Percentiles rank a stretch among this genome's conserved stretches.
Evolutionary conservation across 2,113 vertebrate genomes (phyloP).

Genomic region (Sylvilagus bachmani): DNA sequence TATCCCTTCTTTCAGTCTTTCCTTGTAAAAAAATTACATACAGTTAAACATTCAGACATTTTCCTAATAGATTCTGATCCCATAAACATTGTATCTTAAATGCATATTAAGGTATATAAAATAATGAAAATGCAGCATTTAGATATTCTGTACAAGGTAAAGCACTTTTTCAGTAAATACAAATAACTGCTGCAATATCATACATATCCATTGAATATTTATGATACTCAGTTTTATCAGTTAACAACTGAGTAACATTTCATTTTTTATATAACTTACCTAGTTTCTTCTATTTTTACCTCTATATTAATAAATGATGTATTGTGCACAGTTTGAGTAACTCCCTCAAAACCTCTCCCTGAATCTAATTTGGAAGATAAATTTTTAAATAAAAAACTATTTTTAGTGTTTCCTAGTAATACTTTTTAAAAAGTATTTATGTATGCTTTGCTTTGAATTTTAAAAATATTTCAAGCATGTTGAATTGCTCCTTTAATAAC

Average conservation of each 20-base stretch:
- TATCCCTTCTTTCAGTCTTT: not conserved
- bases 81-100: slow-evolving; percentile 13
- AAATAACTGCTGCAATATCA: slow-evolving; percentile 11
- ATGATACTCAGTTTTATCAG: slow-evolving; percentile 11
- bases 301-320: slow-evolving; percentile 35
- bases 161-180: not conserved
- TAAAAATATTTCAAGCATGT: slow-evolving; percentile 42
- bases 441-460: slow-evolving; percentile 53
- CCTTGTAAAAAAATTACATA: slow-evolving; percentile 7
- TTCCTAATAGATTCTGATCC: slow-evolving; percentile 53
- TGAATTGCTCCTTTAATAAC: slow-evolving; percentile 49
- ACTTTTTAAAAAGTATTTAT: not conserved
- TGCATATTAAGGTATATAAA: slow-evolving; percentile 23
- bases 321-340: slow-evolving; percentile 37
- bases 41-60: slow-evolving; percentile 27
- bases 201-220: not conserved
- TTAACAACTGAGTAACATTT: slow-evolving; percentile 40
- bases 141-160: slow-evolving; percentile 34
- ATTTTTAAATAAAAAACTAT: slow-evolving; percentile 31
- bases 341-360: slow-evolving; percentile 5
- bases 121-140: not conserved
- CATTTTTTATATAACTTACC: slow-evolving; percentile 7
- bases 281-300: not conserved
- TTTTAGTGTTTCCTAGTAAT: slow-evolving; percentile 25
- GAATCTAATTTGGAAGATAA: slow-evolving; percentile 50